A percentile compares a stretch with the other conserved stretches of the same genome.
phyloP scores from a whole-genome alignment of 2,888 invertebrate genomes.

The Eristalinus aeneus region DNA sequence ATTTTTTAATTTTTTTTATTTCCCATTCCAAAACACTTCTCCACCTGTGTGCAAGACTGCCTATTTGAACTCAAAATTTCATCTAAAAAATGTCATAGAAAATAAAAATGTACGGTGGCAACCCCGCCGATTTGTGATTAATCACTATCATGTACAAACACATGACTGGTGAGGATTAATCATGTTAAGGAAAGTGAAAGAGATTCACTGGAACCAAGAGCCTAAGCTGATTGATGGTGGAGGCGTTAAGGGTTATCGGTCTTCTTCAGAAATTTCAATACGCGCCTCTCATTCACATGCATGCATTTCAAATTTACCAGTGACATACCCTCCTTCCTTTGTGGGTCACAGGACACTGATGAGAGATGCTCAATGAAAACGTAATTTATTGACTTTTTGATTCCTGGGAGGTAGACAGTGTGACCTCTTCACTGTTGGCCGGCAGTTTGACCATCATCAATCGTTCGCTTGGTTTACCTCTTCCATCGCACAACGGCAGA shows the following conservation, averaged over 20 bases:
- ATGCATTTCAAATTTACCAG: neutral
- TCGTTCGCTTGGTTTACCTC: neutral
- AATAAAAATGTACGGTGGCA: neutral
- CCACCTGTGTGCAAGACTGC: too few relatives aligned
- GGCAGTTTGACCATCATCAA: neutral
- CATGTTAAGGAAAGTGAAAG: constrained; percentile 54
- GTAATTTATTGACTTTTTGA: neutral
- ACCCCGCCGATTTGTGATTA: constrained; percentile 40
- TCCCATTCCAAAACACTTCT: too few relatives aligned
- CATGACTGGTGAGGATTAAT: constrained; percentile 46
- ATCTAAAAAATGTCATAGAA: neutral
- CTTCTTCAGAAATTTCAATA: constrained; percentile 42
- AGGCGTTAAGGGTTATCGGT: constrained; percentile 69
- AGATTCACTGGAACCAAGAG: constrained; percentile 2
- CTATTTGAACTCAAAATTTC: too few relatives aligned
- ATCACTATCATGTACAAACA: constrained; percentile 59
- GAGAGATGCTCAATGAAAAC: neutral
- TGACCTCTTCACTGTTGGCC: neutral
- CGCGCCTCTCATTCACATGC: neutral
- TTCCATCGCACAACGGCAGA: too few relatives aligned
- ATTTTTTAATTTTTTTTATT: too few relatives aligned
- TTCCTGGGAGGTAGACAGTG: neutral
- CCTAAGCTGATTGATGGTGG: constrained; percentile 50
- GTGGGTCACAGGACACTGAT: neutral
- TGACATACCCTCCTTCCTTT: neutral